phyloP scores from a whole-genome alignment of 1,140 invertebrate species.

The Pollicipes pollicipes region DNA sequence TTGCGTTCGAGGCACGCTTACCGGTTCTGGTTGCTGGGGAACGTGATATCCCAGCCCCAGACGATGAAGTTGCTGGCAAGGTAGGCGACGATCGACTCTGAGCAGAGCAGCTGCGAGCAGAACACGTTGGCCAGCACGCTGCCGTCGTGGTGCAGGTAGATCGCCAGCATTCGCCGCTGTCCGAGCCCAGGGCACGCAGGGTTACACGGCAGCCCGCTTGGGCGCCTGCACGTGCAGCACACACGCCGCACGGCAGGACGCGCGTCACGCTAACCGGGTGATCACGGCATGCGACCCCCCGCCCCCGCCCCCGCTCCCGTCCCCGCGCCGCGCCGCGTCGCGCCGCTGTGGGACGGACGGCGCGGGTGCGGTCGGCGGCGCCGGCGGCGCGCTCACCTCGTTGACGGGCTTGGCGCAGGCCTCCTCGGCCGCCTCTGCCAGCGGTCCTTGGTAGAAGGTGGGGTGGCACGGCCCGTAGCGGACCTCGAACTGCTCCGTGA shows the following conservation, averaged over 20 bases:
- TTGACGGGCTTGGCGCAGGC: slow-evolving; percentile 37
- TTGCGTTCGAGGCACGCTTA: too few species aligned
- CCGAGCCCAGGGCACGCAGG: slow-evolving; percentile 24
- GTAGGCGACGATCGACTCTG: slow-evolving; percentile 69
- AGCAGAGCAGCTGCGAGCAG: slow-evolving; percentile 80
- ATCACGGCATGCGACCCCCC: too few species aligned
- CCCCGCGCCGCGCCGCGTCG: too few species aligned
- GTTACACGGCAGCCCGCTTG: too few species aligned
- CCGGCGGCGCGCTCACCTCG: neutral
- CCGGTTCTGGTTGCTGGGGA: slow-evolving; percentile 62
- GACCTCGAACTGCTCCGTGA: slow-evolving; percentile 61
- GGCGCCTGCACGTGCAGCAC: neutral
- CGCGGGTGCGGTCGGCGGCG: too few species aligned
- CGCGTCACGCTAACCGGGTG: too few species aligned
- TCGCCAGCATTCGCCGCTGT: slow-evolving; percentile 74
- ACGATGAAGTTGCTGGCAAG: slow-evolving; percentile 72
- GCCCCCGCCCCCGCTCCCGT: too few species aligned
- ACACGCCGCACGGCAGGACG: neutral
- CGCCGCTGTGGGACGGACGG: too few species aligned
- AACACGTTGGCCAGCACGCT: slow-evolving; percentile 89
- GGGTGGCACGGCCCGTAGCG: slow-evolving; percentile 67
- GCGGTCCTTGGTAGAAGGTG: slow-evolving; percentile 70
- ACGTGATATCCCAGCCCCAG: slow-evolving; percentile 89
- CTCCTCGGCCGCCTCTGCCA: slow-evolving; percentile 75
- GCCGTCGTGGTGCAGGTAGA: slow-evolving; percentile 86